These are phyloP conservation scores for Puma concolor DNA, from an alignment of 2,113 vertebrate genomes.

Conservation along the genomic window DNA sequence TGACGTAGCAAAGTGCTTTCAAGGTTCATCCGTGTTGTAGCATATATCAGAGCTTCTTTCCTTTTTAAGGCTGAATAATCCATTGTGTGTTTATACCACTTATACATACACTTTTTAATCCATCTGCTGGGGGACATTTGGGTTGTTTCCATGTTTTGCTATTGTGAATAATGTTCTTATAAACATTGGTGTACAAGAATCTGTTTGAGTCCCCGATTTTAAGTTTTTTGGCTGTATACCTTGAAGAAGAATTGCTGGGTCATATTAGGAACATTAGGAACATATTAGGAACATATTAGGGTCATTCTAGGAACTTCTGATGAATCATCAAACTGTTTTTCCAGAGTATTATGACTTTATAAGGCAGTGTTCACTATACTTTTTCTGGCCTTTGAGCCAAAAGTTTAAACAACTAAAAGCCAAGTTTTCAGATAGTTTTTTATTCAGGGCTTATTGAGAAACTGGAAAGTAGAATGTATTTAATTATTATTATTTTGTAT, in stretches of 20 bases:
- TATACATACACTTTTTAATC: neutral
- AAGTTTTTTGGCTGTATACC: neutral
- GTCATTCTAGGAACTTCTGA: neutral
- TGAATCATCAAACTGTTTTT: neutral
- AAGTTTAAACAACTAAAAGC: slow-evolving; percentile 5
- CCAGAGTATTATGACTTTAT: neutral
- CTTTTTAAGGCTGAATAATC: neutral
- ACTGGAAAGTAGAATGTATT: neutral
- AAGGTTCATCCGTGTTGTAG: neutral
- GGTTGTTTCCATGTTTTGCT: neutral
- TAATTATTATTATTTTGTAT: slow-evolving; percentile 5
- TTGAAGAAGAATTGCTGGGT: neutral
- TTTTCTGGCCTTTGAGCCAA: neutral
- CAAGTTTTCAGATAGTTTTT: neutral
- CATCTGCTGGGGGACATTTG: neutral
- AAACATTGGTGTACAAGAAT: neutral
- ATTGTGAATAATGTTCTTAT: neutral
- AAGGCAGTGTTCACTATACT: neutral
- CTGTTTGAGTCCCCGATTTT: neutral
- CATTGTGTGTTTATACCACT: neutral
- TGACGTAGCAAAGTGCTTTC: neutral
- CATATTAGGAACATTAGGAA: neutral
- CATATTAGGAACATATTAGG: too few species aligned
- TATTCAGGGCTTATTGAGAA: slow-evolving; percentile 14
- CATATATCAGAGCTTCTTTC: neutral